These are phyloP conservation scores for Anorthoa munda DNA, from an alignment of 2,888 invertebrate genomes.

Conservation along the genomic window DNA sequence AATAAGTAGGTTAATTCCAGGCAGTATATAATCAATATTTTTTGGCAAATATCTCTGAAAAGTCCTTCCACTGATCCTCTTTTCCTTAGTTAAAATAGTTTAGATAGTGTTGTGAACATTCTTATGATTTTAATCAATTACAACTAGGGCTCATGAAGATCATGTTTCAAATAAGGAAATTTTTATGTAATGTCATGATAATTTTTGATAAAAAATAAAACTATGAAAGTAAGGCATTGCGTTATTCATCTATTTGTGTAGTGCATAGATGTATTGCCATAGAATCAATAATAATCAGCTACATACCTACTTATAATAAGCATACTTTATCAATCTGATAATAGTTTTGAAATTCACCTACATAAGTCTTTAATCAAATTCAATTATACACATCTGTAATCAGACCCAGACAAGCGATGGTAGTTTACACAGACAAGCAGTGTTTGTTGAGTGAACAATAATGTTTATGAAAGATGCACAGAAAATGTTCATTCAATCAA, in stretches of 20 bases:
- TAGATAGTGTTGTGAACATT: background rate
- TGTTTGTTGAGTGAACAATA: constrained; percentile 2
- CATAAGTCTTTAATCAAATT: background rate
- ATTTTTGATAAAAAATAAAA: too few species aligned
- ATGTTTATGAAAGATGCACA: constrained; percentile 21
- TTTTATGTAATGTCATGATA: background rate
- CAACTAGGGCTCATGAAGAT: background rate
- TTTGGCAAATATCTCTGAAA: background rate
- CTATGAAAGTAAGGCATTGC: too few species aligned
- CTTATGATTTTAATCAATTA: background rate
- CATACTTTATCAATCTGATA: constrained; percentile 32
- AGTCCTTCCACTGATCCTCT: background rate
- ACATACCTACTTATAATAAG: constrained; percentile 7
- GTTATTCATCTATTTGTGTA: background rate
- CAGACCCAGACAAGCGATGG: background rate
- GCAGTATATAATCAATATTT: constrained; percentile 1
- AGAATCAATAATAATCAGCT: background rate
- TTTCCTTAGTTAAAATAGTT: background rate
- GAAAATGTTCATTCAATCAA: background rate
- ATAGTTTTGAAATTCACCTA: constrained; percentile 14
- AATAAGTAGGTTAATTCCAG: background rate
- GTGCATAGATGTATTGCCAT: background rate
- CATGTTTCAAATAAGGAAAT: background rate
- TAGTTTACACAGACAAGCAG: background rate
- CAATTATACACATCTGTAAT: background rate